Evolutionary conservation across 1,140 invertebrate species (phyloP), one percentile per base, ranked within the genome.

Genomic region (Berghia stephanieae): DNA sequence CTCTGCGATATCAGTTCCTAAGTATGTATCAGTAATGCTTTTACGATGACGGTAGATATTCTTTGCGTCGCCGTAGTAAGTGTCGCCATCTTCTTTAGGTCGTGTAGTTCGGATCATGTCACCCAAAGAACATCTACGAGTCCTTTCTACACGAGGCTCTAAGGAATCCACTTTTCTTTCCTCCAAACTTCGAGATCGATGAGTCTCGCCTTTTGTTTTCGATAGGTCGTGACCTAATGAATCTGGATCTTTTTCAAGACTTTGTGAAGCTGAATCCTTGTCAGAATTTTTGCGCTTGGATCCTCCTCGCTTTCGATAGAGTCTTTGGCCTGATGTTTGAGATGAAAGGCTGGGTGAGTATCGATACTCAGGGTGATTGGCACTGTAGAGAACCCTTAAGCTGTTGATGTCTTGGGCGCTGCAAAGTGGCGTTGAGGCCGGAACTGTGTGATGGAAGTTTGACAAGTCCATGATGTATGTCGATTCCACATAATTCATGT

Each of bases 391-490:
- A 69, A 60, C 60, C 71, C 74, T 34, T n/a, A 80, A 70, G 36
- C 60, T 55, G 16, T 72, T 55, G 38, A 80, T 60, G 46, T 80
- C 93, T 92, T 3, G 78, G 6, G 95, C 96, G 77, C 94, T 96
- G 89, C 95, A 98, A 1, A 95, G 90, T 0, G 96, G 96, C 0
- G 95, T 98, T 78, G 95, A 93, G 34, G 97, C 94, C 84, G 96
- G 94, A 38, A 93, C 93, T 1, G 96, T 97, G 80, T 93, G 93
- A 85, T 99, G 95, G 89, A 99, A 99, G 79, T 94, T 92, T 8
- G 93, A 94, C 86, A 98, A 98, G 89, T 99, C 96, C 34, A 98
- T 96, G 80, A 95, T 93, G 87, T 98, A 94, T n/a, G n/a, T n/a
- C n/a, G 78, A 96, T 94, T 42, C 94, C 92, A 63, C 96, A 87